Conservation (phyloP, 2,113 vertebrate genomes). For the Seriola quinqueradiata region DNA sequence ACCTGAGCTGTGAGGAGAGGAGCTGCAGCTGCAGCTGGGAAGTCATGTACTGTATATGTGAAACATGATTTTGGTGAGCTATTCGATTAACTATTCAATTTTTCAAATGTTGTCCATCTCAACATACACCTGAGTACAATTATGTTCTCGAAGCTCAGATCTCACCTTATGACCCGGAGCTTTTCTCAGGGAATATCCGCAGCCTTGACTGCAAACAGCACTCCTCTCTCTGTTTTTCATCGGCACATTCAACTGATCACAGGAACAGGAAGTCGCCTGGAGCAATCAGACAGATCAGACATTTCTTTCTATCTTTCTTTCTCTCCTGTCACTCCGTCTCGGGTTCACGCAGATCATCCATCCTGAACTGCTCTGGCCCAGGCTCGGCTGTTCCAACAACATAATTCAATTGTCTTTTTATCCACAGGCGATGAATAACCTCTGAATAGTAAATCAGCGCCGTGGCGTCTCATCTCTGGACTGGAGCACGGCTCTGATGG, state of each 20-base stretch:
- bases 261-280: slow-evolving; percentile 51
- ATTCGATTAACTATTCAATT: no score
- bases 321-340: slow-evolving; percentile 52
- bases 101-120: neutral
- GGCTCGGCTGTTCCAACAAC: slow-evolving; percentile 48
- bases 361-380: slow-evolving; percentile 36
- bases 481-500: slow-evolving; percentile 56
- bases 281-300: slow-evolving; percentile 47
- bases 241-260: slow-evolving; percentile 28
- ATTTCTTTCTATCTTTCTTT: slow-evolving; percentile 49
- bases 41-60: no score
- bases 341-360: slow-evolving; percentile 41
- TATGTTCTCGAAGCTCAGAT: neutral
- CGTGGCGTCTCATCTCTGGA: slow-evolving; percentile 68
- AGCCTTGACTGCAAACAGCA: slow-evolving; percentile 14
- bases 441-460: slow-evolving; percentile 73
- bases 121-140: neutral
- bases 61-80: no score
- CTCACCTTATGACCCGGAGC: slow-evolving; percentile 21
- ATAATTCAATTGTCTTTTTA: slow-evolving; percentile 79
- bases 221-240: slow-evolving; percentile 54
- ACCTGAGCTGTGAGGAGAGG: neutral
- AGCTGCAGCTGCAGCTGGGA: no score
- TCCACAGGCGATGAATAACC: slow-evolving; percentile 72
- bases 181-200: slow-evolving; percentile 22